Evolutionary conservation across 2,888 invertebrate species (phyloP).

Genomic region (Lamellibrachia satsuma): DNA sequence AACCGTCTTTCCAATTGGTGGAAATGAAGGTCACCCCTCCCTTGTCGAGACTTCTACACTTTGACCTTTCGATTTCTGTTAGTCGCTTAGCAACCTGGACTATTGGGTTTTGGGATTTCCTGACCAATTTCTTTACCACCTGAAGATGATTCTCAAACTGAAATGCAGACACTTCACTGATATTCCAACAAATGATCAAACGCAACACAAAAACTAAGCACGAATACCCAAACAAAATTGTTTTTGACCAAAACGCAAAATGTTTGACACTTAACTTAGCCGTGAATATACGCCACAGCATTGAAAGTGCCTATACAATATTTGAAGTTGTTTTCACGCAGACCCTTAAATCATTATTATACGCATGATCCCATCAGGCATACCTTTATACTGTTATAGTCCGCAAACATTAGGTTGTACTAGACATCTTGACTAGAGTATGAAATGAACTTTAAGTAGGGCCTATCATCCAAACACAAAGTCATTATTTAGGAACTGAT

Average conservation of each 20-base stretch:
- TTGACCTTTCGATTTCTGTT: slow-evolving; percentile 7
- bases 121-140: slow-evolving; percentile 31
- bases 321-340: not conserved
- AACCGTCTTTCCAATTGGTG: not conserved
- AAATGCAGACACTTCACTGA: slow-evolving; percentile 30
- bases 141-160: slow-evolving; percentile 37
- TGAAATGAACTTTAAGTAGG: not conserved
- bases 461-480: not conserved
- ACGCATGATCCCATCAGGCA: not conserved
- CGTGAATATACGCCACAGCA: not conserved
- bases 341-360: not conserved
- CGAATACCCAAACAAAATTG: too few species aligned
- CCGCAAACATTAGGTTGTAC: not conserved
- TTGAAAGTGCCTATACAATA: not conserved
- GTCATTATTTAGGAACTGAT: too few species aligned
- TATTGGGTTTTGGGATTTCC: slow-evolving; percentile 29
- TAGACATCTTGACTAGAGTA: not conserved
- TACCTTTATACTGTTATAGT: not conserved
- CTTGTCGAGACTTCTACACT: not conserved
- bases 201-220: not conserved
- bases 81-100: slow-evolving; percentile 31
- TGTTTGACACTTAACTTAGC: too few species aligned
- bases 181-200: too few species aligned
- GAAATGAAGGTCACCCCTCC: not conserved
- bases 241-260: too few species aligned